Evolutionary conservation across 2,888 invertebrate species (phyloP).

Genomic region (Arctia plantaginis): DNA sequence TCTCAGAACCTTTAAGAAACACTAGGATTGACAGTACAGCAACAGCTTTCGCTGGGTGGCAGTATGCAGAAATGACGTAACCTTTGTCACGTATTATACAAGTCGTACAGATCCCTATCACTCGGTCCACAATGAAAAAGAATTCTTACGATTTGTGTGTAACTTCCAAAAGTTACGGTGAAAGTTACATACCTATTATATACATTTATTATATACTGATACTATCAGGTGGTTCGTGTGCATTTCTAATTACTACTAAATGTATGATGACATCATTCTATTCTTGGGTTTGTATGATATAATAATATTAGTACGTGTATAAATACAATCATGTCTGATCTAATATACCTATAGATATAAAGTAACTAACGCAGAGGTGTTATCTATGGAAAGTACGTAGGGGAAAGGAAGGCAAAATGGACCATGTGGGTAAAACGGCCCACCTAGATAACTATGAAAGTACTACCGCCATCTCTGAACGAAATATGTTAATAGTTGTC

Average conservation of each 20-base stretch:
- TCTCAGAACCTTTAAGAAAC: too few relatives aligned
- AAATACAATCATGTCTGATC: neutral
- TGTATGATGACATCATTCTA: neutral
- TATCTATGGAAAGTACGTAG: conserved; percentile 3
- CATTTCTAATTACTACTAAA: neutral
- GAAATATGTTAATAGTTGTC: too few relatives aligned
- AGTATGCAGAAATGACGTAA: neutral
- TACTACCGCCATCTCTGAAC: neutral
- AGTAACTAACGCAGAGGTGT: neutral
- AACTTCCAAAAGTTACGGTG: neutral
- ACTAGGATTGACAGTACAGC: too few relatives aligned
- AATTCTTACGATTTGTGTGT: neutral
- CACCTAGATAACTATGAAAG: neutral
- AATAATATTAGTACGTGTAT: neutral
- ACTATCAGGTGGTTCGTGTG: neutral
- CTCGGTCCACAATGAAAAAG: neutral
- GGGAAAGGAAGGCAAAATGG: too few relatives aligned
- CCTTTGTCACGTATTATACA: neutral
- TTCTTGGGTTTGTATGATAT: neutral
- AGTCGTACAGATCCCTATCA: neutral
- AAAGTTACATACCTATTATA: too few relatives aligned
- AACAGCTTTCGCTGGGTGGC: too few relatives aligned
- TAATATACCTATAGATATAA: neutral
- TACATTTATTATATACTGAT: neutral
- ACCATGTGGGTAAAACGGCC: too few relatives aligned